A percentile compares a stretch with the other conserved stretches of the same genome.
Evolutionary conservation across 2,888 invertebrate genomes (phyloP).

Genomic region (Sesia bembeciformis): DNA sequence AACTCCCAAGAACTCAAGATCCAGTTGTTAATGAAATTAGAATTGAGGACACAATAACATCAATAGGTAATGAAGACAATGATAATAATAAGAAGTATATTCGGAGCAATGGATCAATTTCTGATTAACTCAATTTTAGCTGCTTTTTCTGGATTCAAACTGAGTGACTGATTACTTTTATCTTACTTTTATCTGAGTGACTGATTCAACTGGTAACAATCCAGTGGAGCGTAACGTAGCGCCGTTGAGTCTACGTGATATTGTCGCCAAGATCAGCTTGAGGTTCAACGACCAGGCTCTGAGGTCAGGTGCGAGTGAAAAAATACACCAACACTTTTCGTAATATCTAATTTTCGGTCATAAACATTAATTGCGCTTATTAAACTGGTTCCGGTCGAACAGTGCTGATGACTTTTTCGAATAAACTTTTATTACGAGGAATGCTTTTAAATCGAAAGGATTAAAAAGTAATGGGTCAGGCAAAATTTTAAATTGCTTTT

Average conservation of each 20-base stretch:
- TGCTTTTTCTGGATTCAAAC: constrained; percentile 15
- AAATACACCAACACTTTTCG: constrained; percentile 37
- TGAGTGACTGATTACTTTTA: constrained; percentile 20
- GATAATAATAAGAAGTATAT: constrained; percentile 8
- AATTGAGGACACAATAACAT: constrained; percentile 7
- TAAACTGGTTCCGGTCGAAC: constrained; percentile 16
- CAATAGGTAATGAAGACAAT: constrained; percentile 2
- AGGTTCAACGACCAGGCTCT: constrained; percentile 50
- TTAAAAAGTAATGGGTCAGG: neutral
- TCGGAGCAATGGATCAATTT: constrained; percentile 21
- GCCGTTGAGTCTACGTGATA: constrained; percentile 46
- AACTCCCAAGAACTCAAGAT: neutral
- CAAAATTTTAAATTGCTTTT: neutral
- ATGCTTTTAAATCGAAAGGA: neutral
- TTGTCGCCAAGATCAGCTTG: constrained; percentile 25
- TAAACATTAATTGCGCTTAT: constrained; percentile 49
- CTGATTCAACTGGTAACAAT: constrained; percentile 14
- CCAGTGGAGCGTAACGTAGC: constrained; percentile 36
- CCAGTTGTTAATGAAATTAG: neutral
- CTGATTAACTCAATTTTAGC: constrained; percentile 23
- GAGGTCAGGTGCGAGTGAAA: constrained; percentile 51
- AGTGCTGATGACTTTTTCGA: neutral
- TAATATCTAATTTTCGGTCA: constrained; percentile 54
- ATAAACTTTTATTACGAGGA: neutral
- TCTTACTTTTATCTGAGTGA: constrained; percentile 21